Base-by-base conservation (phyloP, 2,797 vertebrate species). In the Apodemus agrarius region DNA sequence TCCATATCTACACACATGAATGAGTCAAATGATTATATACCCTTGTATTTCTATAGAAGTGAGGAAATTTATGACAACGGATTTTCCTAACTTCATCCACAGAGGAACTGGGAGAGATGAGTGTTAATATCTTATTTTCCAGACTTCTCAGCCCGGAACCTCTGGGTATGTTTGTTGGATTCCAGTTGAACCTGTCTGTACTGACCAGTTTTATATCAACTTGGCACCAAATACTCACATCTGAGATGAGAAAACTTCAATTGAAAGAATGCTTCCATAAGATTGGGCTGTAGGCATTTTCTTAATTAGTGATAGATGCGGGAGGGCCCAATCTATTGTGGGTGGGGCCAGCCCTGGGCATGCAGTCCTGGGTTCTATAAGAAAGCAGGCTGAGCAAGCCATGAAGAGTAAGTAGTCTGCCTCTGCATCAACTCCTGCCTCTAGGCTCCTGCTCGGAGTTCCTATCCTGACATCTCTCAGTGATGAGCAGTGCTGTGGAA, bases 101-200 rank as follows among this genome's bases (percentile, higher is more conserved):
- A 10, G 26, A 83, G 10, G 16, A 11, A 37, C 1, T 29, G 6
- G n/a, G 34, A 46, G 21, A 49, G 19, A 3, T n/a, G 6, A 19
- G 10, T n/a, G 89, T 79, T 94, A 43, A 29, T 22, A 6, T 6
- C 6, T 24, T 24, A 7, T 8, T n/a, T 84, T 52, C n/a, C n/a
- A 65, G 78, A 43, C 11, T 10, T 57, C 19, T 1, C 14, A 26
- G 3, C 37, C 46, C 65, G 26, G 54, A 84, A 43, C 26, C 17
- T 61, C 1, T 46, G 8, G 65, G 0, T 12, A 1, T 10, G 1
- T 2, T 5, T 72, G 13, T 3, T 52, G 34, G 31, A 13, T 52
- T 43, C 11, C 29, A 54, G 54, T 0, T 54, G 46, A 83, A 72
- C 37, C 8, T 34, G 61, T 19, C 17, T 84, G 29, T 84, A 17